phyloP scores from a whole-genome alignment of 2,797 vertebrate species.

The Thamnophis elegans region DNA sequence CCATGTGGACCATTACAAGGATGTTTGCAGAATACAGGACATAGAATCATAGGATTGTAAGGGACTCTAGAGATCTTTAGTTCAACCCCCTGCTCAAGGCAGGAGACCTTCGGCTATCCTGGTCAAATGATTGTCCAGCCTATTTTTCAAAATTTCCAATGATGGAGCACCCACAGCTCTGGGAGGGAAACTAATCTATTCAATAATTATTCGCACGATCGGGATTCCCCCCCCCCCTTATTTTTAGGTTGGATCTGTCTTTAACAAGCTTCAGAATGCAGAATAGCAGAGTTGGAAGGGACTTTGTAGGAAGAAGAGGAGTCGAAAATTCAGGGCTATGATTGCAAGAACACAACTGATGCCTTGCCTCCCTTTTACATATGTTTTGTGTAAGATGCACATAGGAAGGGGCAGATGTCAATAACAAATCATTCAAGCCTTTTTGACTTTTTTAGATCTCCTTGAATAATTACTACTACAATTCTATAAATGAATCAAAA shows the following conservation, averaged over 20 bases:
- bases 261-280: neutral
- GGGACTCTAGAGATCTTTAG: neutral
- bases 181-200: neutral
- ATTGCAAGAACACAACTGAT: neutral
- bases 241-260: neutral
- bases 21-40: neutral
- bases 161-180: too few species aligned
- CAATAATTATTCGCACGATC: neutral
- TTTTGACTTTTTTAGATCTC: neutral
- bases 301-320: neutral
- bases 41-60: neutral
- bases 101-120: neutral
- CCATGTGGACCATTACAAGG: neutral
- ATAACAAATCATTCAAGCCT: neutral
- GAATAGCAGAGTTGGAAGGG: neutral
- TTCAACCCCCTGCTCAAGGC: neutral
- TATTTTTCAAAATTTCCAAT: neutral
- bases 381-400: neutral
- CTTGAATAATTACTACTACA: neutral
- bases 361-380: neutral
- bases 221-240: neutral
- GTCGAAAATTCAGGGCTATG: neutral
- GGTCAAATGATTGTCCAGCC: neutral
- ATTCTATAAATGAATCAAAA: neutral
- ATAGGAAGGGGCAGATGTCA: neutral